Evolutionary conservation across 2,888 invertebrate genomes (phyloP), one percentile per base, ranked within the genome.

Genomic region (Melanotus villosus): DNA sequence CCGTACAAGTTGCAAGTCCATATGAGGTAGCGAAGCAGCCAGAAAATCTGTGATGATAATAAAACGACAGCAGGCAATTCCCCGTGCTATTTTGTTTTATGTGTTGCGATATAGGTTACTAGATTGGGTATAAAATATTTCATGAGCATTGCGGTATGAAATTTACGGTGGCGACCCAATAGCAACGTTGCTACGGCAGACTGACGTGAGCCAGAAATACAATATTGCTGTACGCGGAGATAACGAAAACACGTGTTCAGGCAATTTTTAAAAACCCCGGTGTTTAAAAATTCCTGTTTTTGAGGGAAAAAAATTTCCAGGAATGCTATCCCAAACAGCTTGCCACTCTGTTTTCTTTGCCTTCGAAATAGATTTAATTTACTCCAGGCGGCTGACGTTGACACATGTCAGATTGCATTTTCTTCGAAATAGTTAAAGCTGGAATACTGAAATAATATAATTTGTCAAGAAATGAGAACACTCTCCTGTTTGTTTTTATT

Each of bases 81-180:
- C 73, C 73, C 64, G 52, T 70, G 75, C 74, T 75, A 77, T 77
- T 77, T 76, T 76, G 76, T 76, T 78, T 78, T 78, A 78, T 77
- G 77, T 74, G 72, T 76, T 70, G 76, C 75, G 73, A 75, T 78
- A 77, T 76, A 70, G 73, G 75, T 75, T 75, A 73, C 73, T 76
- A 78, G 77, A 78, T 76, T 75, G 76, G 71, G 75, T 75, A 76
- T 77, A 78, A 78, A 78, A 77, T 77, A 77, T 77, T 76, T 75
- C 78, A 74, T 75, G 78, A 75, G 76, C 76, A 73, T 68, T 73
- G 72, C 72, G 66, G 74, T 73, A 68, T 72, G 74, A 74, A 74
- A 75, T 74, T 75, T 73, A 73, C 71, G 65, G 72, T 57, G 34
- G 65, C 58, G 64, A 66, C 71, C 67, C 63, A 73, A 70, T 71